Evolutionary conservation across 2,113 vertebrate genomes (phyloP).

Genomic region (Rhynchopsitta pachyrhyncha): DNA sequence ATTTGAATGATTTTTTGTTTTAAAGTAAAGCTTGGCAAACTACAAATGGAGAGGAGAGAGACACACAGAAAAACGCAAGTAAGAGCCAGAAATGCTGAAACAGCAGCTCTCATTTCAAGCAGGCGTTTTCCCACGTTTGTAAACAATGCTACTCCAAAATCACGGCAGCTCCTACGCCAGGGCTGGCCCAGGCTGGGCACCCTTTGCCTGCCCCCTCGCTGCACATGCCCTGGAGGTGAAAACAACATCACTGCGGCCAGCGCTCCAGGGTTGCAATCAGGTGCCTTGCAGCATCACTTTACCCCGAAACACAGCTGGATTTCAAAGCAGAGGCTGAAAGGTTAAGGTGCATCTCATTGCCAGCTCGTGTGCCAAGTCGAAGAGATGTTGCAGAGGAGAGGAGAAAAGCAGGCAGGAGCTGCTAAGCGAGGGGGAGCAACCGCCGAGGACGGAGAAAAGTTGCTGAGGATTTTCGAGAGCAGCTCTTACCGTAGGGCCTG

Average conservation of each 20-base stretch:
- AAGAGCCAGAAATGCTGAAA: neutral
- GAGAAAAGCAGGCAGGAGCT: neutral
- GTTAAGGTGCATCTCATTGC: neutral
- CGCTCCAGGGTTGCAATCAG: rapidly evolving
- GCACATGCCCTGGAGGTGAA: neutral
- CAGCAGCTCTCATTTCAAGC: neutral
- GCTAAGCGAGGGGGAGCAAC: neutral
- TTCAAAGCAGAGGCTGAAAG: neutral
- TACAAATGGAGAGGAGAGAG: neutral
- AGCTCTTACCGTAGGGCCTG: slow-evolving; percentile 63
- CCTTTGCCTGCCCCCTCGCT: neutral
- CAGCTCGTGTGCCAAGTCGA: neutral
- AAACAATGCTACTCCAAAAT: neutral
- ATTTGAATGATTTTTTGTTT: neutral
- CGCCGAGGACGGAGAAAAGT: neutral
- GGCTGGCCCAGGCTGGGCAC: neutral
- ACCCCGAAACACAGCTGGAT: neutral
- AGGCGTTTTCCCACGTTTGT: neutral
- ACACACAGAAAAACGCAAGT: neutral
- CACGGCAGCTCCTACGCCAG: rapidly evolving
- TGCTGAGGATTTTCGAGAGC: neutral
- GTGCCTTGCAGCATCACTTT: rapidly evolving
- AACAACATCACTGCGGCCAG: neutral
- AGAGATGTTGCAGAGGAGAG: neutral
- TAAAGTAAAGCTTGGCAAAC: neutral